Percentiles rank a stretch among this genome's conserved stretches.
phyloP scores from a whole-genome alignment of 2,113 vertebrate genomes.

The Phocoena sinus region DNA sequence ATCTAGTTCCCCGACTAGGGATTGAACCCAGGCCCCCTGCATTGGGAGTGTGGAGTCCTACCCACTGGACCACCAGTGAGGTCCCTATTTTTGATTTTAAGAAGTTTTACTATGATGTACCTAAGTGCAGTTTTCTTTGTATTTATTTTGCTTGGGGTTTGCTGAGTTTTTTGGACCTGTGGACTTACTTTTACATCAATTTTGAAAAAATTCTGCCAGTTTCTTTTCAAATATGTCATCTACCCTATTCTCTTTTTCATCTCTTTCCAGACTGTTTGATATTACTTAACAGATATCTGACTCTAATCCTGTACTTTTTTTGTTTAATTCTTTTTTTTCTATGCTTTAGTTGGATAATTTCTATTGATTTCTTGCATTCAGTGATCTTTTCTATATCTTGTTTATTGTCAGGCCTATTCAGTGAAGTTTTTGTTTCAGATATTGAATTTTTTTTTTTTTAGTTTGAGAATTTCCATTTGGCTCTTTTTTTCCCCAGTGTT shows the following conservation, averaged over 20 bases:
- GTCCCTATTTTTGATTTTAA: not conserved
- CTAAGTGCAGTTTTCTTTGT: not conserved
- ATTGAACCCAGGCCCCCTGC: too few species aligned
- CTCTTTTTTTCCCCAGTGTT: not conserved
- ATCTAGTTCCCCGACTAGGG: too few species aligned
- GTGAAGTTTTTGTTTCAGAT: not conserved
- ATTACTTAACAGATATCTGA: not conserved
- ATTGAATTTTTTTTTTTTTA: not conserved
- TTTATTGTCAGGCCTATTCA: not conserved
- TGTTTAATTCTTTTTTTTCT: not conserved
- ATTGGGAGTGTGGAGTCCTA: too few species aligned
- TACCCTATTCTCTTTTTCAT: not conserved
- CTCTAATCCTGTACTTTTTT: not conserved
- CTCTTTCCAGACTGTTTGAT: not conserved
- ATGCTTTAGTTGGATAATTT: not conserved
- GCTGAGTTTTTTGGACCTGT: not conserved
- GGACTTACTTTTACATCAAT: not conserved
- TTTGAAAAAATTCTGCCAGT: not conserved
- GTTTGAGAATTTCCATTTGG: not conserved
- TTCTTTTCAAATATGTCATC: not conserved
- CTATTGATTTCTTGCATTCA: not conserved
- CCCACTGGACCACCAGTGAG: too few species aligned
- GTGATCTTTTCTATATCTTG: not conserved
- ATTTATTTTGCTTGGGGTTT: not conserved
- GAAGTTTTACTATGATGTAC: not conserved